A percentile compares a stretch with the other conserved stretches of the same genome.
phyloP scores from a whole-genome alignment of 2,113 vertebrate species.

The Eptesicus fuscus region DNA sequence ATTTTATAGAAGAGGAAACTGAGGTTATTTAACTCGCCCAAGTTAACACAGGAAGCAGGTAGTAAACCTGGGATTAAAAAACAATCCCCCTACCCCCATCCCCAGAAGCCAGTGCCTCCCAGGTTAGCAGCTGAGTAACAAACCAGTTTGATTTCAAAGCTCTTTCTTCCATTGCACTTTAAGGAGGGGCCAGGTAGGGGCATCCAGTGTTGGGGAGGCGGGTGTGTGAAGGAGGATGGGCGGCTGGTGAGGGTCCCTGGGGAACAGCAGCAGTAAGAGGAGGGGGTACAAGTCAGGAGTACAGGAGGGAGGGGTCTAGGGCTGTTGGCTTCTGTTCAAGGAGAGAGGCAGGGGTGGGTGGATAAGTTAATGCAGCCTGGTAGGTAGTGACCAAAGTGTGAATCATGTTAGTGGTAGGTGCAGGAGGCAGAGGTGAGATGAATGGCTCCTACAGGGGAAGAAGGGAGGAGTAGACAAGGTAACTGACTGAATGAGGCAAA shows the following conservation, averaged over 20 bases:
- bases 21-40: not conserved
- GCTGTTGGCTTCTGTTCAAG: not conserved
- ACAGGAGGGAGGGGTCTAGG: not conserved
- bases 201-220: not conserved
- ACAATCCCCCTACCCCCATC: fast-evolving
- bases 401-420: not conserved
- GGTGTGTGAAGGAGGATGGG: too few relatives aligned
- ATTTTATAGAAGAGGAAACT: not conserved
- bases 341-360: not conserved
- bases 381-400: not conserved
- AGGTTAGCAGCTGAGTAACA: not conserved
- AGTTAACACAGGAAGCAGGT: not conserved
- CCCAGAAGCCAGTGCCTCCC: not conserved
- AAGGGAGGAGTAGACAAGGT: not conserved
- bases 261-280: not conserved
- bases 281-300: not conserved
- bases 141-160: not conserved
- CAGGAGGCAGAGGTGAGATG: not conserved
- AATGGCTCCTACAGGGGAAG: too few relatives aligned
- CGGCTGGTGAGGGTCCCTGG: not conserved
- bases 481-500: not conserved
- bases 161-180: not conserved
- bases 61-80: not conserved
- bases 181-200: not conserved
- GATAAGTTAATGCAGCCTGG: not conserved